phyloP scores from a whole-genome alignment of 2,113 vertebrate genomes.

The Lanius collurio region DNA sequence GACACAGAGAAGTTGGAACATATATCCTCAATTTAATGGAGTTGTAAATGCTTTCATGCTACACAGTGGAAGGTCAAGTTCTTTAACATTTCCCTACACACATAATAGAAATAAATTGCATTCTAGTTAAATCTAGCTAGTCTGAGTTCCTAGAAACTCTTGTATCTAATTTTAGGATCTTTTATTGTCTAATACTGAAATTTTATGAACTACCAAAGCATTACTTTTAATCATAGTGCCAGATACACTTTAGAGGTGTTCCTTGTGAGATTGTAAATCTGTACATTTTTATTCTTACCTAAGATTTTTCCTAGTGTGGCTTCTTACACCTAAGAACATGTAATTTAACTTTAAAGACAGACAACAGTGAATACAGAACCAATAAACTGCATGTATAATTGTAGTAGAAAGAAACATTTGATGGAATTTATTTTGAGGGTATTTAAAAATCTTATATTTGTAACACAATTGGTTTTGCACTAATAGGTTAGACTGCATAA shows the following conservation, averaged over 20 bases:
- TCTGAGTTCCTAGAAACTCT: too few species aligned
- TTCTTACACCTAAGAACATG: neutral
- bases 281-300: neutral
- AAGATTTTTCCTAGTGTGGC: neutral
- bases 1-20: too few species aligned
- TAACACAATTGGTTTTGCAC: neutral
- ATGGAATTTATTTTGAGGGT: neutral
- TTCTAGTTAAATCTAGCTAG: too few species aligned
- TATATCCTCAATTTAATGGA: too few species aligned
- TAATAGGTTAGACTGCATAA: neutral
- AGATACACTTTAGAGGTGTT: neutral
- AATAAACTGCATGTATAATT: neutral
- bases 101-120: too few species aligned
- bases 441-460: neutral
- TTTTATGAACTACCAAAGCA: constrained; percentile 12
- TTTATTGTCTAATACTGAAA: neutral
- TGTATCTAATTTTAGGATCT: too few species aligned
- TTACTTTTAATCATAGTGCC: neutral
- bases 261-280: neutral
- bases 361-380: neutral
- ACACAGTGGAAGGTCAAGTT: too few species aligned
- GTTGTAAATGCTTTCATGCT: too few species aligned
- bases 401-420: neutral
- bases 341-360: neutral
- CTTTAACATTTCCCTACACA: too few species aligned